Percentiles rank a stretch among this genome's conserved stretches.
Conservation (phyloP, 1,140 invertebrate genomes). For the Drosophila kurseongensis region DNA sequence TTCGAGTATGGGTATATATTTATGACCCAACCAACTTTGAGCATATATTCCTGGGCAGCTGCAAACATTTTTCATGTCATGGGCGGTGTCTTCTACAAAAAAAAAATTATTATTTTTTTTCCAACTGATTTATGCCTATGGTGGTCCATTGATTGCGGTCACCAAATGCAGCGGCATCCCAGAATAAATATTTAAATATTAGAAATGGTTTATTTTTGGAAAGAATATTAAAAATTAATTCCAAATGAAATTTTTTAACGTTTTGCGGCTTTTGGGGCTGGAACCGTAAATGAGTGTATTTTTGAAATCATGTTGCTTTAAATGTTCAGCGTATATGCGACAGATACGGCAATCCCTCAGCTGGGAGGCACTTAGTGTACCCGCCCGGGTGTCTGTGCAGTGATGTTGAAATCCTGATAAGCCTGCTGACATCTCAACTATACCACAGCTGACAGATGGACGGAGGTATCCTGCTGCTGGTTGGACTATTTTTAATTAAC, state of each 20-base stretch:
- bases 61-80: conserved; percentile 65
- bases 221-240: conserved; percentile 41
- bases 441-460: conserved; percentile 9
- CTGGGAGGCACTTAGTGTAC: conserved; percentile 17
- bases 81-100: conserved; percentile 7
- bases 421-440: conserved; percentile 31
- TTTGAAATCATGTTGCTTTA: conserved; percentile 9
- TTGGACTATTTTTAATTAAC: conserved; percentile 51
- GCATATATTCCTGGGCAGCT: conserved; percentile 22
- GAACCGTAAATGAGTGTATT: conserved; percentile 4
- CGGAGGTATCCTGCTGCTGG: conserved; percentile 1
- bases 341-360: conserved; percentile 25
- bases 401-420: conserved; percentile 59
- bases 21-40: conserved; percentile 10
- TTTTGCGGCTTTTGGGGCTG: conserved; percentile 1
- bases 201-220: conserved; percentile 21
- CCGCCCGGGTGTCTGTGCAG: conserved; percentile 16
- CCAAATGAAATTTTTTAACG: conserved; percentile 24
- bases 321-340: conserved; percentile 6
- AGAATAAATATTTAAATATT: conserved; percentile 56
- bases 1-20: conserved; percentile 30
- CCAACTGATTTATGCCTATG: conserved; percentile 62
- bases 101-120: conserved; percentile 26
- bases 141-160: conserved; percentile 53
- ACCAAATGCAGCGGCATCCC: conserved; percentile 40